phyloP scores from a whole-genome alignment of 2,113 vertebrate genomes.

The Plecturocebus donacophilus region DNA sequence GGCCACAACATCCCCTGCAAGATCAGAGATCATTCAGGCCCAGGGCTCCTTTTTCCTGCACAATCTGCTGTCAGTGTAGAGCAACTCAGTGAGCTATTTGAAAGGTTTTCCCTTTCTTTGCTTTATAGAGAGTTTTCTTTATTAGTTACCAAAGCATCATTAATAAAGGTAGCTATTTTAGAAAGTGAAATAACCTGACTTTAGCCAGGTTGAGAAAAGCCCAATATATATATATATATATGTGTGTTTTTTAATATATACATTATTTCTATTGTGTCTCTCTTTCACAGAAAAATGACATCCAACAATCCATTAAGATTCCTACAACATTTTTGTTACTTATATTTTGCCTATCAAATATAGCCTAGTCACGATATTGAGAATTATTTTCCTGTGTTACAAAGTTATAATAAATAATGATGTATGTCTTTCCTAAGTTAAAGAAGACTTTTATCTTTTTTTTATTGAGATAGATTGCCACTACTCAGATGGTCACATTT shows the following conservation, averaged over 20 bases:
- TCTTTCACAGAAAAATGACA: not conserved
- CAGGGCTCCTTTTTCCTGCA: not conserved
- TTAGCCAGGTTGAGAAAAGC: not conserved
- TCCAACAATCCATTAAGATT: not conserved
- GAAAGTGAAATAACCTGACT: not conserved
- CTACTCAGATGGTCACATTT: not conserved
- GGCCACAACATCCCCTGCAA: not conserved
- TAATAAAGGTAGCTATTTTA: not conserved
- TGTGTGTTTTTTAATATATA: not conserved
- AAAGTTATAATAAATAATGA: not conserved
- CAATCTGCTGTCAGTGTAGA: not conserved
- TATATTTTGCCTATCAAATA: not conserved
- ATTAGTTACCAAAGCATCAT: not conserved
- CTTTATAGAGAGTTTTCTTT: not conserved
- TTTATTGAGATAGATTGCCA: not conserved
- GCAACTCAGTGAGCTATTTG: not conserved
- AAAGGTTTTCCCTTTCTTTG: not conserved
- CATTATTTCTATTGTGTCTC: not conserved
- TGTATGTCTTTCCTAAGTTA: not conserved
- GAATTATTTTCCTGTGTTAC: not conserved
- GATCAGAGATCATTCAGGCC: not conserved
- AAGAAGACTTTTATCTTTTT: not conserved
- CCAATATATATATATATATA: accelerated
- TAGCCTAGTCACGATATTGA: not conserved
- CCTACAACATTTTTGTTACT: not conserved